Percentiles rank a stretch among this genome's conserved stretches.
Evolutionary conservation across 2,113 vertebrate species (phyloP).

Genomic region (Brachirus orientalis): DNA sequence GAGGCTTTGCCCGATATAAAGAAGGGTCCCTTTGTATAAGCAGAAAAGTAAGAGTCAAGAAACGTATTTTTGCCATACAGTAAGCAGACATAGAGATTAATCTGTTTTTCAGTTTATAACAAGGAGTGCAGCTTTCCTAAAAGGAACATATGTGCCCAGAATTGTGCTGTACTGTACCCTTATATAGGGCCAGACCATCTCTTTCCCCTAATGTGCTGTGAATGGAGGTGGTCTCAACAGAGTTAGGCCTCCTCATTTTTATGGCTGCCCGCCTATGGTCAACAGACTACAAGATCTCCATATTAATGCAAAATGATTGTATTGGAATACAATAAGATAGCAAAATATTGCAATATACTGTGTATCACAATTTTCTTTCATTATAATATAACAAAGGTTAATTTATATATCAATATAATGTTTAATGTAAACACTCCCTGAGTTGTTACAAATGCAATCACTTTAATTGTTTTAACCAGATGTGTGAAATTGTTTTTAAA

Average conservation of each 20-base stretch:
- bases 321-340: too few species aligned
- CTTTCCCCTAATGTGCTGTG: conserved; percentile 69
- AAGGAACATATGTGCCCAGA: too few species aligned
- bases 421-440: too few species aligned
- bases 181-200: conserved; percentile 39
- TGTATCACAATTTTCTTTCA: background rate
- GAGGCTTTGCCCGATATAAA: conserved; percentile 41
- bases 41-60: conserved; percentile 41
- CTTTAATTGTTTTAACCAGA: too few species aligned
- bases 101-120: background rate
- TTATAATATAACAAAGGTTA: too few species aligned
- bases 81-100: background rate
- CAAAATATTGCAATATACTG: too few species aligned
- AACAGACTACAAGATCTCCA: conserved; percentile 50
- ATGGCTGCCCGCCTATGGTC: conserved; percentile 55
- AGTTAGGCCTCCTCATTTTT: background rate
- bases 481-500: too few species aligned
- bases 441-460: too few species aligned
- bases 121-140: background rate
- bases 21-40: conserved; percentile 59
- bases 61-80: conserved; percentile 31
- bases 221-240: conserved; percentile 12
- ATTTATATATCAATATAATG: too few species aligned
- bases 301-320: conserved; percentile 35
- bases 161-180: conserved; percentile 40